phyloP scores from a whole-genome alignment of 2,797 vertebrate species.

The Hemibagrus guttatus region DNA sequence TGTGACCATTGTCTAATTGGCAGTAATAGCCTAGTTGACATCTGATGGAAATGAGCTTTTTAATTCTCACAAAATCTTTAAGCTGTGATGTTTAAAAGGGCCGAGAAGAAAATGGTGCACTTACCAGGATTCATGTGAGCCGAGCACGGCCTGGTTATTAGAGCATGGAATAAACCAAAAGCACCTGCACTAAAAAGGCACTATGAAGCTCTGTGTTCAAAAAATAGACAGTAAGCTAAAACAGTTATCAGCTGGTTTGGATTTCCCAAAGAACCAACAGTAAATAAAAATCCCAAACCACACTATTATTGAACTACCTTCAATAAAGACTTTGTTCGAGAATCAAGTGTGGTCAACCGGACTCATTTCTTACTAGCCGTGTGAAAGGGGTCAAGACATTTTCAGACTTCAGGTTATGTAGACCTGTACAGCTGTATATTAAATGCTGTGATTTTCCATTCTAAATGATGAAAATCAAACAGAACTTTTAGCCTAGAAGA shows the following conservation, averaged over 20 bases:
- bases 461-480: neutral
- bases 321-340: neutral
- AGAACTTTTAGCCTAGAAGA: neutral
- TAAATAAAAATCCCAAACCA: constrained; percentile 8
- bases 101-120: neutral
- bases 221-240: neutral
- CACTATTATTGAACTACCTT: neutral
- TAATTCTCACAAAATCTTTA: neutral
- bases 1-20: neutral
- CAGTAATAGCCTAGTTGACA: neutral
- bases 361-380: neutral
- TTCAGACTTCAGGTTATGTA: neutral
- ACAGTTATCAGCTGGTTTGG: neutral
- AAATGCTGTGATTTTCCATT: neutral
- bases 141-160: neutral
- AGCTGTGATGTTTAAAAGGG: neutral
- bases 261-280: neutral
- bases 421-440: neutral
- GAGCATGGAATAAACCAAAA: constrained; percentile 11
- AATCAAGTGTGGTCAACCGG: neutral
- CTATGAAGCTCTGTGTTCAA: neutral
- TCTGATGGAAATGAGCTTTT: neutral
- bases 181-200: neutral
- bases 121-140: neutral
- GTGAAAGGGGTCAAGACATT: neutral